Percentiles rank a stretch among this genome's conserved stretches.
Conservation (phyloP, 2,797 vertebrate species). For the Anabas testudineus region DNA sequence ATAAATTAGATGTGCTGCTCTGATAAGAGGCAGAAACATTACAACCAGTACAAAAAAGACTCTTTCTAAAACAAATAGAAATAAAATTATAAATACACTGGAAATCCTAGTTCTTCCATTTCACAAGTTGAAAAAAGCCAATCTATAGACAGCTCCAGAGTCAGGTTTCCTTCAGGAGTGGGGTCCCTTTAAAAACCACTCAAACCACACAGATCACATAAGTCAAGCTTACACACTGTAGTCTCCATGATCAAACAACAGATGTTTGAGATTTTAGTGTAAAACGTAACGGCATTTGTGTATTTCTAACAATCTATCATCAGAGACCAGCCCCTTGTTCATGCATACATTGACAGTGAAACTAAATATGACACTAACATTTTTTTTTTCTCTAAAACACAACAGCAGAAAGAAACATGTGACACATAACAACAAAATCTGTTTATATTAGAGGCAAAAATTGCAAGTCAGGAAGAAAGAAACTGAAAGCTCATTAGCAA, state of each 20-base stretch:
- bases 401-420: conserved; percentile 44
- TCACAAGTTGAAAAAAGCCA: conserved; percentile 77
- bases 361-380: conserved; percentile 51
- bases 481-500: conserved; percentile 70
- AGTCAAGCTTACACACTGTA: conserved; percentile 49
- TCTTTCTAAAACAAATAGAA: conserved; percentile 48
- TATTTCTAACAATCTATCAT: conserved; percentile 62
- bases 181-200: conserved; percentile 76
- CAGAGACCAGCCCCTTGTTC: conserved; percentile 82
- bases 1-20: conserved; percentile 77
- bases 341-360: conserved; percentile 58
- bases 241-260: conserved; percentile 63
- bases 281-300: conserved; percentile 65
- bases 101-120: conserved; percentile 71
- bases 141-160: conserved; percentile 74
- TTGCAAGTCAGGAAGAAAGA: conserved; percentile 33
- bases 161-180: conserved; percentile 76
- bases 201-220: conserved; percentile 61
- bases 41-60: conserved; percentile 55
- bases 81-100: conserved; percentile 79
- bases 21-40: conserved; percentile 51
- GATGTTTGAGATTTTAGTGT: conserved; percentile 54
- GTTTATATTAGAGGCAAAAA: conserved; percentile 23
- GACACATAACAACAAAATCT: conserved; percentile 48
- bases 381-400: conserved; percentile 32